Conservation (phyloP, 2,113 vertebrate genomes). For the Euleptes europaea region DNA sequence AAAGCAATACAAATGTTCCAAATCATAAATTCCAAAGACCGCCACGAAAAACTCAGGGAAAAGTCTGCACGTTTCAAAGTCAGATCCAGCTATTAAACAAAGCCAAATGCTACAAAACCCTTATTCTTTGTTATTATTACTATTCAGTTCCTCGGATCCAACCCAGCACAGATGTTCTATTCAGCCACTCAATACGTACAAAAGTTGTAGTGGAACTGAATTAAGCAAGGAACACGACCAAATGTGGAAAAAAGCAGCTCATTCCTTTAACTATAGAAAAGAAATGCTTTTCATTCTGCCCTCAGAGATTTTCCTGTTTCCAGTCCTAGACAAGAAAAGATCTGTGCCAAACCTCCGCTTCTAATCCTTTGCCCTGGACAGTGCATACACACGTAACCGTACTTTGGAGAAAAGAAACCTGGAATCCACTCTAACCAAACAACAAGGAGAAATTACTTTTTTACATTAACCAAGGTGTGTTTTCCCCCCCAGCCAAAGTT, state of each 20-base stretch:
- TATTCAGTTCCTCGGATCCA: neutral
- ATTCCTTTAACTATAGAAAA: neutral
- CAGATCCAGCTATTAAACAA: slow-evolving; percentile 19
- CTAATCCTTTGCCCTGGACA: slow-evolving; percentile 32
- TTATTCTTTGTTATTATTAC: slow-evolving; percentile 32
- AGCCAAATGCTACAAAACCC: neutral
- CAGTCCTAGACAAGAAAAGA: slow-evolving; percentile 18
- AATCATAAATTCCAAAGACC: neutral
- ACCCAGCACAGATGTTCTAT: slow-evolving; percentile 1
- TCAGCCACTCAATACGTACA: slow-evolving; percentile 49
- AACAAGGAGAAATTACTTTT: accelerated
- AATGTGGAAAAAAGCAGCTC: neutral
- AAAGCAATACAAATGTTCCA: slow-evolving; percentile 21
- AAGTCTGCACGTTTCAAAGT: slow-evolving; percentile 37
- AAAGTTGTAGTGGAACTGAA: neutral
- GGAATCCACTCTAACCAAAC: neutral
- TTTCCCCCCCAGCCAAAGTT: neutral
- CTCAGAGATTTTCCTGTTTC: neutral
- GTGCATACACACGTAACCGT: neutral
- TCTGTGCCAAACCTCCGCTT: slow-evolving; percentile 12
- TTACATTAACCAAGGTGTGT: neutral
- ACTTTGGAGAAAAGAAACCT: neutral
- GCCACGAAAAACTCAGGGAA: slow-evolving; percentile 5
- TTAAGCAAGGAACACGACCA: neutral
- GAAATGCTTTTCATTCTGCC: slow-evolving; percentile 11